These are phyloP conservation scores for Galago senegalensis DNA, from an alignment of 2,797 vertebrate species.

Conservation along the genomic window DNA sequence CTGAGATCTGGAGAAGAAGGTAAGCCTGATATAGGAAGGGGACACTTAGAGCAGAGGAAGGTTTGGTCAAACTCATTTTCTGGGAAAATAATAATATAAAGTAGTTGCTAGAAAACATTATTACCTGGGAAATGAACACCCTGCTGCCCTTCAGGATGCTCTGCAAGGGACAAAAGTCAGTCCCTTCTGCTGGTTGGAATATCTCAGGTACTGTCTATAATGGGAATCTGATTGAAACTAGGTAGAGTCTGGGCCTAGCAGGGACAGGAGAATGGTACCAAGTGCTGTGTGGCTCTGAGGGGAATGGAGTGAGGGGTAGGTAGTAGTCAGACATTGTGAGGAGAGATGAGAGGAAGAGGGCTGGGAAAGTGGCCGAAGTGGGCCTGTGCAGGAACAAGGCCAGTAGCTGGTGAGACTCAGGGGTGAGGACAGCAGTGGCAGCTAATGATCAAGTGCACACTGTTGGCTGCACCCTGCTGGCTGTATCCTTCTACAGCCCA, in stretches of 20 bases:
- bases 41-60: not conserved
- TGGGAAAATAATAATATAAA: slow-evolving; percentile 30
- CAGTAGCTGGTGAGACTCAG: not conserved
- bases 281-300: not conserved
- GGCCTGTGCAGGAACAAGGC: not conserved
- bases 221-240: not conserved
- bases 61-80: slow-evolving; percentile 11
- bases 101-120: not conserved
- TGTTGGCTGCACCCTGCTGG: not conserved
- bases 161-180: not conserved
- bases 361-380: not conserved
- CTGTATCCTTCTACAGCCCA: not conserved
- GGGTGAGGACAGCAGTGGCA: not conserved
- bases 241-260: not conserved
- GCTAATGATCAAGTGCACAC: fast-evolving
- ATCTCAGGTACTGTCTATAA: not conserved
- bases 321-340: not conserved
- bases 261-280: not conserved
- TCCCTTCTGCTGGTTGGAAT: not conserved
- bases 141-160: not conserved
- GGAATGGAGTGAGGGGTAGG: not conserved
- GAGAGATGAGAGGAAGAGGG: not conserved
- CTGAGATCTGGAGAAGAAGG: not conserved
- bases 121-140: not conserved
- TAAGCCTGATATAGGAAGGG: not conserved